Percentiles rank a stretch among this genome's conserved stretches.
These are phyloP conservation scores for Danaus plexippus DNA, from an alignment of 1,140 invertebrate genomes.

Conservation along the genomic window DNA sequence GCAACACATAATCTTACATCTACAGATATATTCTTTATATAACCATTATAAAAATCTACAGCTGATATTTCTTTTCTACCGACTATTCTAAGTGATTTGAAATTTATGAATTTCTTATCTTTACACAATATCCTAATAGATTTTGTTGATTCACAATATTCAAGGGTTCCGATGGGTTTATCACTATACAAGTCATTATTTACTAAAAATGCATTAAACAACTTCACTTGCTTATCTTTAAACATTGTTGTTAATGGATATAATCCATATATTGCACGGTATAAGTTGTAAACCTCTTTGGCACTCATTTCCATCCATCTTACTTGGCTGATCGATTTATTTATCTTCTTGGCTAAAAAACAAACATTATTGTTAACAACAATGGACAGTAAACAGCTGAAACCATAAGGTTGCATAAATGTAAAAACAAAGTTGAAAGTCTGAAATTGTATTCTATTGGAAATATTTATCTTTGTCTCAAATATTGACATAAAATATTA, in stretches of 20 bases:
- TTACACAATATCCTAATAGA: slow-evolving; percentile 74
- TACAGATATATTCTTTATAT: slow-evolving; percentile 68
- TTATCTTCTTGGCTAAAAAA: slow-evolving; percentile 81
- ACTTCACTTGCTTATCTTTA: slow-evolving; percentile 72
- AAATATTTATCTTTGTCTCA: no score
- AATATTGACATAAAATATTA: no score
- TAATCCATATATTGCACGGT: slow-evolving; percentile 77
- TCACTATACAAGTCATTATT: slow-evolving; percentile 21
- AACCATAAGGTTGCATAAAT: no score
- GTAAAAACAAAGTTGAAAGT: no score
- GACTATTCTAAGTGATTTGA: slow-evolving; percentile 73
- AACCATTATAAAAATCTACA: slow-evolving; percentile 79
- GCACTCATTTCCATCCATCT: slow-evolving; percentile 77
- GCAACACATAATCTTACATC: slow-evolving; percentile 37
- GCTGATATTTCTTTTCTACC: slow-evolving; percentile 76
- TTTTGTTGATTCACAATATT: slow-evolving; percentile 70
- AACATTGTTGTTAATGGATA: slow-evolving; percentile 76
- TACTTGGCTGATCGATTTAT: slow-evolving; percentile 72
- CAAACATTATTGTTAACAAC: slow-evolving; percentile 7
- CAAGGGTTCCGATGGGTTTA: slow-evolving; percentile 57
- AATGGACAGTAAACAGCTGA: no score
- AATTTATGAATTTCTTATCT: slow-evolving; percentile 72
- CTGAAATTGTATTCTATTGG: no score
- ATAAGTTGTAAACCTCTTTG: slow-evolving; percentile 75
- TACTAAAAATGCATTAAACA: slow-evolving; percentile 72